Base-by-base conservation (phyloP, 2,888 invertebrate genomes). In the Vandiemenella viatica region DNA sequence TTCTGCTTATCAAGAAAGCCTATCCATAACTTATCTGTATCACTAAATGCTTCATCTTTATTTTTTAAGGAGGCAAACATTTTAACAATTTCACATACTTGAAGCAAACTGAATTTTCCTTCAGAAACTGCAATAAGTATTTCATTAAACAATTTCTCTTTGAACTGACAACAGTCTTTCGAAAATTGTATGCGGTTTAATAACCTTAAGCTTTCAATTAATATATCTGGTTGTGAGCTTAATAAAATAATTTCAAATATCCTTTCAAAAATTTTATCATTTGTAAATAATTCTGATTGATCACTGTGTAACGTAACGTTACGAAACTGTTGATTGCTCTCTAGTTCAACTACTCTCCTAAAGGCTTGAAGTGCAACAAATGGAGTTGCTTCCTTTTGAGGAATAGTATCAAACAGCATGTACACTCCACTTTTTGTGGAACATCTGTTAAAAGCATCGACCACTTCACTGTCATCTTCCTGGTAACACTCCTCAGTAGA, bases 1-100 rank as follows among this genome's bases (percentile, higher is more conserved):
- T 67, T 60, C 56, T 76, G 73, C 48, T 70, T 71, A 51, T 72
- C 74, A 17, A 73, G 64, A 56, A 83, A 71, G 8, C 79, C 80
- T 50, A 75, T 67, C 82, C 82, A 83, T 37, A 82, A 62, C 59
- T 76, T 75, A 56, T 83, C 80, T 50, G 77, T 68, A 7, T 69
- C 69, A 19, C 72, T 69, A 20, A 67, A 64, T 61, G 73, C 74
- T 10, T 42, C 21, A 16, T 38, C 16, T 52, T 66, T 70, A 4
- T 63, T 58, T 23, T 63, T 70, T 57, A 74, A 71, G 45, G 63
- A 64, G 13, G 70, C 68, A 23, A 81, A 65, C 56, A 73, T 70
- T 32, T 64, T 65, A n/a, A 76, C 67, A 51, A 77, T 71, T 46
- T 73, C 67, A 60, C 79, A 77, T 5, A 81, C 62, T 55, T 83